Evolutionary conservation across 2,888 invertebrate species (phyloP).

Genomic region (Drosophila siamana): DNA sequence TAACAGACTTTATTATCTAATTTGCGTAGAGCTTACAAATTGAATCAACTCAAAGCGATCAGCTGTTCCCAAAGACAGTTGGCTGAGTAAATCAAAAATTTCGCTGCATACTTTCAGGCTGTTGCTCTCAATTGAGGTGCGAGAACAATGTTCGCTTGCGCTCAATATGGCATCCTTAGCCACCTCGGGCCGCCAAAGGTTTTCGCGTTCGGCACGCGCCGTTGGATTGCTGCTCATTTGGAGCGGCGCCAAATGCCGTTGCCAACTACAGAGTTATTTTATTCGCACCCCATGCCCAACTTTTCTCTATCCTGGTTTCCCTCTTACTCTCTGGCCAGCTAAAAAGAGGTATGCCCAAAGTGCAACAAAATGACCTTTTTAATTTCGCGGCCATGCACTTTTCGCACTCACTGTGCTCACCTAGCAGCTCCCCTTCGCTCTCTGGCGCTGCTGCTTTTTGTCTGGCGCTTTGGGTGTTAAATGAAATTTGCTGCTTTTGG

Average conservation of each 20-base stretch:
- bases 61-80: background rate
- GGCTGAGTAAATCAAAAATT: background rate
- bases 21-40: no score
- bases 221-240: conserved; percentile 74
- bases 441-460: conserved; percentile 4
- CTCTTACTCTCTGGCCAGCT: background rate
- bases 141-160: conserved; percentile 50
- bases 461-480: conserved; percentile 67
- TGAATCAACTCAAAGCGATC: no score
- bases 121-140: conserved; percentile 35
- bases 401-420: conserved; percentile 45
- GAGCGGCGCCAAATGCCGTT: conserved; percentile 56
- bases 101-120: conserved; percentile 11
- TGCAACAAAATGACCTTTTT: conserved; percentile 81
- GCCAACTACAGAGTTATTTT: conserved; percentile 61
- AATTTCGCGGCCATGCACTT: conserved; percentile 80
- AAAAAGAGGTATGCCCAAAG: conserved; percentile 54
- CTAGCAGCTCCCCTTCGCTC: background rate
- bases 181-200: conserved; percentile 22
- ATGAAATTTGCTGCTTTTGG: conserved; percentile 79
- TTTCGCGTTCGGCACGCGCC: conserved; percentile 67
- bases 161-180: no score
- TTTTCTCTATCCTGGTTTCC: background rate
- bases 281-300: conserved; percentile 12
- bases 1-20: no score